phyloP scores from a whole-genome alignment of 2,888 invertebrate species.

The Hybos culiciformis region DNA sequence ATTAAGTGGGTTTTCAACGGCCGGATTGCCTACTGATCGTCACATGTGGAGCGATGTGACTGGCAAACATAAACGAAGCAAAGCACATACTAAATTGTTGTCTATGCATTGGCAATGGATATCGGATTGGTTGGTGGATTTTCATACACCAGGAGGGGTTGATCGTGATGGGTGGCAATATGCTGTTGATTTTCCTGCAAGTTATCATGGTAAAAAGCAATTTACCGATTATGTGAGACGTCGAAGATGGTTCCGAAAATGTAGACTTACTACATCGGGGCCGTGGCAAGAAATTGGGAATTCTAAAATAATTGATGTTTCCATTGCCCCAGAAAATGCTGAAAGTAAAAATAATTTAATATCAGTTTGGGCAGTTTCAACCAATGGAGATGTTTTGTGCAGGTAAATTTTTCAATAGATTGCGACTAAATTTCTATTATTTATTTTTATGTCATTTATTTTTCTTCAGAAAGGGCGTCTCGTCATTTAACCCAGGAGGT shows the following conservation, averaged over 20 bases:
- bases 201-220: slow-evolving; percentile 71
- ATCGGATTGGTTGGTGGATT: slow-evolving; percentile 88
- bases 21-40: slow-evolving; percentile 73
- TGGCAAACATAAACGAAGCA: slow-evolving; percentile 68
- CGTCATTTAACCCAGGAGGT: slow-evolving; percentile 57
- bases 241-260: slow-evolving; percentile 70
- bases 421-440: too few species aligned
- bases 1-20: slow-evolving; percentile 72
- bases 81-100: slow-evolving; percentile 72
- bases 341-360: slow-evolving; percentile 37
- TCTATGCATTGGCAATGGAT: slow-evolving; percentile 82
- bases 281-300: slow-evolving; percentile 84
- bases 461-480: slow-evolving; percentile 67
- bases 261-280: slow-evolving; percentile 67
- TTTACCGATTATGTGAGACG: slow-evolving; percentile 82
- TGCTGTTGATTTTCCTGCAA: slow-evolving; percentile 79
- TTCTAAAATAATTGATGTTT: slow-evolving; percentile 68
- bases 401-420: too few species aligned
- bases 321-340: slow-evolving; percentile 45
- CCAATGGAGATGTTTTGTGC: slow-evolving; percentile 76
- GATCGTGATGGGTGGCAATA: slow-evolving; percentile 93
- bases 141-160: slow-evolving; percentile 75
- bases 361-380: slow-evolving; percentile 72
- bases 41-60: slow-evolving; percentile 86
- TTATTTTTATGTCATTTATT: too few species aligned